Evolutionary conservation across 2,113 vertebrate species (phyloP).

Genomic region (Xiphophorus hellerii): DNA sequence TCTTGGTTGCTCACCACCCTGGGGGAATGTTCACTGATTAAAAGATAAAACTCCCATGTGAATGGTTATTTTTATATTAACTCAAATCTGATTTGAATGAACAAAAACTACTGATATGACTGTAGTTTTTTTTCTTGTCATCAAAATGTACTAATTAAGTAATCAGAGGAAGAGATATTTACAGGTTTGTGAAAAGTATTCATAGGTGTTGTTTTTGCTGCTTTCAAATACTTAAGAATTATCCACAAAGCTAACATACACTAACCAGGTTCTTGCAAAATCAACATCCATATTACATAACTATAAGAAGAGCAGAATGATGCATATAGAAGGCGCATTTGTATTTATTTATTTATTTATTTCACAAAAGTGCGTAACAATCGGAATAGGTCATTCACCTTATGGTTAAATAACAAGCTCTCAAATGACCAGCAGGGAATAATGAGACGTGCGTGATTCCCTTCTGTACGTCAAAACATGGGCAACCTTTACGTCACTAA

Average conservation of each 20-base stretch:
- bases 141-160: neutral
- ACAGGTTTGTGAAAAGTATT: neutral
- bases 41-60: neutral
- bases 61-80: neutral
- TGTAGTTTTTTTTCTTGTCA: neutral
- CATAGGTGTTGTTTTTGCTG: neutral
- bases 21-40: neutral
- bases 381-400: neutral
- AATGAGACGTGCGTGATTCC: slow-evolving; percentile 32
- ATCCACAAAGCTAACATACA: neutral
- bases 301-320: neutral
- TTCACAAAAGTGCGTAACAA: neutral
- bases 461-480: slow-evolving; percentile 36
- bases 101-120: neutral
- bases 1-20: neutral
- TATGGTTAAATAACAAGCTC: neutral
- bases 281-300: neutral
- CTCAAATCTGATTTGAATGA: neutral
- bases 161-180: neutral
- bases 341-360: neutral
- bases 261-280: neutral
- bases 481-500: slow-evolving; percentile 56
- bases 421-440: slow-evolving; percentile 24
- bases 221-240: no score
- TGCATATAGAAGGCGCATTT: neutral